Conservation (phyloP, 1,140 invertebrate genomes). For the Bombus confusus region DNA sequence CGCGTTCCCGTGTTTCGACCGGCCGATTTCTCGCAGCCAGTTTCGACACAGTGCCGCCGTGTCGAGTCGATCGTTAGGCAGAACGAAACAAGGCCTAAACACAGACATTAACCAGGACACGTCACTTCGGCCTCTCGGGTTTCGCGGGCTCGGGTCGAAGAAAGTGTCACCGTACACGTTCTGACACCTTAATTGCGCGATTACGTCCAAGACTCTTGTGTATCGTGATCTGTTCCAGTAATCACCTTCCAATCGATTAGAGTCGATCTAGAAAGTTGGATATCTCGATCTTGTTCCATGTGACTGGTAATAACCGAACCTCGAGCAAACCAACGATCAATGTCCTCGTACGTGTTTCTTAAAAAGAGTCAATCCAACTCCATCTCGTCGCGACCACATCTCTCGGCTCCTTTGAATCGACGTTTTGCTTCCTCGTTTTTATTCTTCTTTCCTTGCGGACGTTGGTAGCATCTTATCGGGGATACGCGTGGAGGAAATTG, state of each 20-base stretch:
- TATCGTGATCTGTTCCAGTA: constrained; percentile 30
- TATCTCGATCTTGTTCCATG: not conserved
- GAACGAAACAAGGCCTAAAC: not conserved
- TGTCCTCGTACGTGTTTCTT: too few relatives aligned
- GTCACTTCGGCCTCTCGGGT: not conserved
- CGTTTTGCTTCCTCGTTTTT: too few relatives aligned
- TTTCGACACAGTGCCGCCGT: constrained; percentile 11
- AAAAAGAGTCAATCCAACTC: too few relatives aligned
- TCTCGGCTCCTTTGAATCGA: too few relatives aligned
- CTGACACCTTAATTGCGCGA: constrained; percentile 69
- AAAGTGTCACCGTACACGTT: constrained; percentile 22
- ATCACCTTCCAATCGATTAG: constrained; percentile 8
- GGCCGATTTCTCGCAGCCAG: not conserved
- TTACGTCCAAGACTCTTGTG: constrained; percentile 50
- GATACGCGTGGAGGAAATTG: too few relatives aligned
- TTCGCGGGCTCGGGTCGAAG: constrained; percentile 9
- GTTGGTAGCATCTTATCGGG: too few relatives aligned
- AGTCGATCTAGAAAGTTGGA: not conserved
- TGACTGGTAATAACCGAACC: not conserved
- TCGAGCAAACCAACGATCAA: too few relatives aligned
- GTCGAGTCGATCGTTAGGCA: not conserved
- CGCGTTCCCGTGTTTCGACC: not conserved
- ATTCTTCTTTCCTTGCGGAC: too few relatives aligned
- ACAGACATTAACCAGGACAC: constrained; percentile 25
- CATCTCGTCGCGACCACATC: too few relatives aligned